phyloP scores from a whole-genome alignment of 2,113 vertebrate species.

The Smithornis capensis region DNA sequence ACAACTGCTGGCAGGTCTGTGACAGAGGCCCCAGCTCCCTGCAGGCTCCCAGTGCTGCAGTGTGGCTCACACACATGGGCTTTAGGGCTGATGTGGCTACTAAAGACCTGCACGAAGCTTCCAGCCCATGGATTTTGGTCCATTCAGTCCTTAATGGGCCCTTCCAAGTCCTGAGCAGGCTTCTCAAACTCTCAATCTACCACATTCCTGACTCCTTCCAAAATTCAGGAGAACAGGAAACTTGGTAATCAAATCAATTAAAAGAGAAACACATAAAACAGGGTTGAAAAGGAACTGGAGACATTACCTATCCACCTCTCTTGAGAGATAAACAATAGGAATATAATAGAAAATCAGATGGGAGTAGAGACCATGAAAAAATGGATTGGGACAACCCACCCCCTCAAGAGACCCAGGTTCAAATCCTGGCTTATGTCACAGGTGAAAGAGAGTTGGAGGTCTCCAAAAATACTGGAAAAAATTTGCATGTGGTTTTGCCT shows the following conservation, averaged over 20 bases:
- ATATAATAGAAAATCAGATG: background rate
- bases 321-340: background rate
- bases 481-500: background rate
- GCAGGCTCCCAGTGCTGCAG: background rate
- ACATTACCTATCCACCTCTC: background rate
- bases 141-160: background rate
- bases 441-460: background rate
- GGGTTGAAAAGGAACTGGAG: background rate
- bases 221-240: background rate
- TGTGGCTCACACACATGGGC: accelerated
- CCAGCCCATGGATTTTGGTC: background rate
- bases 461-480: background rate
- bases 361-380: background rate
- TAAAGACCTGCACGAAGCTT: background rate
- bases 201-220: background rate
- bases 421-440: constrained; percentile 34
- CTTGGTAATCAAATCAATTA: background rate
- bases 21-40: background rate
- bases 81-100: background rate
- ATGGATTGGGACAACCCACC: background rate
- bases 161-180: background rate
- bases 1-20: background rate
- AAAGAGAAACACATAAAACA: background rate
- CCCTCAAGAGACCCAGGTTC: background rate
- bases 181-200: background rate